These are phyloP conservation scores for Bursaphelenchus okinawaensis DNA, from an alignment of 2,888 invertebrate genomes.

Conservation along the genomic window DNA sequence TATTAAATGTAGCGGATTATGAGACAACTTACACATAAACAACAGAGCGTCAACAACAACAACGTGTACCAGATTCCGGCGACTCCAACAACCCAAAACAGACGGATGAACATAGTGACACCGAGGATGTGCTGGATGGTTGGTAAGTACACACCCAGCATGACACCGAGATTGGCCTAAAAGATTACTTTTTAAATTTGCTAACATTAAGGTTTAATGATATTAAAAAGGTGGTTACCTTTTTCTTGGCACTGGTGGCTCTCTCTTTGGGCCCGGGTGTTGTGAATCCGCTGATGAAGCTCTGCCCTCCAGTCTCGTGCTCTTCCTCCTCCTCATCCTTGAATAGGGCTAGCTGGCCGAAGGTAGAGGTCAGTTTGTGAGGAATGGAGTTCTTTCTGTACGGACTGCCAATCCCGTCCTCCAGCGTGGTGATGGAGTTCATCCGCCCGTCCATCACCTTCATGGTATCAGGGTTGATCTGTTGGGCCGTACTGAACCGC, in stretches of 20 bases:
- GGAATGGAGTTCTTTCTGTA: constrained; percentile 29
- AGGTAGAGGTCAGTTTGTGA: constrained; percentile 37
- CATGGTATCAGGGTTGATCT: constrained; percentile 44
- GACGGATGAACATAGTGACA: constrained; percentile 94
- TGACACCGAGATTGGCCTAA: constrained; percentile 85
- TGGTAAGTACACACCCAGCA: constrained; percentile 94
- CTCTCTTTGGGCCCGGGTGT: constrained; percentile 56
- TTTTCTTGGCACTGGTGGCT: constrained; percentile 49
- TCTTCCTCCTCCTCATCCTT: constrained; percentile 39
- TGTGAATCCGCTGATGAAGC: constrained; percentile 52
- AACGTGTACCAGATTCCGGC: constrained; percentile 65
- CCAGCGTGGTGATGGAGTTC: constrained; percentile 19
- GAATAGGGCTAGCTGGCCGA: constrained; percentile 53
- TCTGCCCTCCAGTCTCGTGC: constrained; percentile 22
- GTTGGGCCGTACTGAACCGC: constrained; percentile 12
- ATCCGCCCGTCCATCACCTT: constrained; percentile 24
- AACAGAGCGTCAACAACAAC: constrained; percentile 77
- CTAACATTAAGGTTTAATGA: neutral
- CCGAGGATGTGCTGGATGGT: constrained; percentile 99
- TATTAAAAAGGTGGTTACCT: constrained; percentile 22
- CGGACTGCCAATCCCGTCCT: constrained; percentile 17
- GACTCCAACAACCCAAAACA: constrained; percentile 80
- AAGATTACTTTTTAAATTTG: constrained; percentile 12
- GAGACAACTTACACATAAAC: constrained; percentile 58
- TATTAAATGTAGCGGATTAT: neutral